Evolutionary conservation across 2,888 invertebrate species (phyloP), one percentile per base, ranked within the genome.

Genomic region (Ctenicera cuprea): DNA sequence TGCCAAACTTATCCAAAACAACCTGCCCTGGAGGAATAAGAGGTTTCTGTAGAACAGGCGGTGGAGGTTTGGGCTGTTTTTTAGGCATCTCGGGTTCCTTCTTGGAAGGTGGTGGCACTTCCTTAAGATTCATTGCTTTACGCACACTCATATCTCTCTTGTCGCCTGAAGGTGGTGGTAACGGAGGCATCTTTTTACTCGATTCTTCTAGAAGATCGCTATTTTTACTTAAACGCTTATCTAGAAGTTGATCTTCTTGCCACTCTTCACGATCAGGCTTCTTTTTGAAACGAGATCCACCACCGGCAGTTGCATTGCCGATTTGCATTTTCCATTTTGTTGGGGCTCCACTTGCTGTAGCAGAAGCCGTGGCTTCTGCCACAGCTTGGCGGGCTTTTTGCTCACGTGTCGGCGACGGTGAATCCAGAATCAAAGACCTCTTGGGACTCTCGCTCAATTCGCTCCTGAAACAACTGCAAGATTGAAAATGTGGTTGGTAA

Each of bases 241-340:
- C 74, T 16, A 66, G n/a, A 11, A 67, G 9, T 16, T 69, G 72
- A 77, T 76, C 80, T 79, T 69, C 80, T 68, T 81, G 81, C 81
- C 79, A 75, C 80, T 82, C 73, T 76, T 80, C 86, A 16, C 89
- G 85, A 4, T 89, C 86, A 9, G 90, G 89, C 79, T 91, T 91
- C 87, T 92, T 92, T 85, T 91, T 91, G 59, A 91, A 89, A 78
- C 92, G 90, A 79, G 86, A 85, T 12, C 83, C 81, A 65, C 84
- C 82, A 9, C 85, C 82, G 1, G 84, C 89, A 57, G 89, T 89
- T 26, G 90, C 89, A 45, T 90, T 89, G 76, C 90, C 91, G 86
- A 92, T 91, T 80, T 91, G 91, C 92, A 93, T 92, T 86, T 92
- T 92, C 92, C 92, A 92, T 85, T 92, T 92, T 74, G 90, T 82